A percentile compares a stretch with the other conserved stretches of the same genome.
Conservation (phyloP, 2,113 vertebrate genomes). For the Galemys pyrenaicus region DNA sequence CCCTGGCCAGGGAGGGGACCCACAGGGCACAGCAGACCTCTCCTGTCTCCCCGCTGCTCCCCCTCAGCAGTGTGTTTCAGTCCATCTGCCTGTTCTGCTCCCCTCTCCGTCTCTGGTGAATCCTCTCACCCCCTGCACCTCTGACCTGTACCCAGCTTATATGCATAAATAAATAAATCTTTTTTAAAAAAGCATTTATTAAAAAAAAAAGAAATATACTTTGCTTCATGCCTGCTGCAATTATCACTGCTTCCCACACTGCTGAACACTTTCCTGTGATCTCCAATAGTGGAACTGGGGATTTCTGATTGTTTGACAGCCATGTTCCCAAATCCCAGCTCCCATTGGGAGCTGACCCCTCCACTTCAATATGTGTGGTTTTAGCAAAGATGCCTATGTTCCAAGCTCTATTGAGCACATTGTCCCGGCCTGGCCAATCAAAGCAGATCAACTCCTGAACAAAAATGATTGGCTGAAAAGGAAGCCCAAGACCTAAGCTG, state of each 20-base stretch:
- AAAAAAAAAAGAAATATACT: not conserved
- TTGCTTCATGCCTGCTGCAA: not conserved
- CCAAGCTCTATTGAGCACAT: fast-evolving
- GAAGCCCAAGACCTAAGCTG: not conserved
- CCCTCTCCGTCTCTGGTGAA: too few relatives aligned
- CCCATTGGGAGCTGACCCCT: not conserved
- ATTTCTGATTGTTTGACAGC: not conserved
- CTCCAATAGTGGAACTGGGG: fast-evolving
- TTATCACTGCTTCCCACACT: not conserved
- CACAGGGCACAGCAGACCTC: too few relatives aligned
- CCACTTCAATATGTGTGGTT: fast-evolving
- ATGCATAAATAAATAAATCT: too few relatives aligned
- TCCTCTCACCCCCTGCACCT: too few relatives aligned
- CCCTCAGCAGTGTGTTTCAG: too few relatives aligned
- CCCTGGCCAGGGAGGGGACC: too few relatives aligned
- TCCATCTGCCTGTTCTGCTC: too few relatives aligned
- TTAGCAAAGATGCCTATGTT: fast-evolving
- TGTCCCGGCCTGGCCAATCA: not conserved
- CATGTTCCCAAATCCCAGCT: not conserved
- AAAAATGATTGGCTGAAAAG: not conserved
- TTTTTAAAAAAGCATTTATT: too few relatives aligned
- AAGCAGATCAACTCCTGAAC: not conserved
- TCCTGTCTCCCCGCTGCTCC: too few relatives aligned
- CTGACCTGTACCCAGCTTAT: too few relatives aligned
- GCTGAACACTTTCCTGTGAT: not conserved